Evolutionary conservation across 2,113 vertebrate genomes (phyloP), one percentile per base, ranked within the genome.

Genomic region (Phyllostomus discolor): DNA sequence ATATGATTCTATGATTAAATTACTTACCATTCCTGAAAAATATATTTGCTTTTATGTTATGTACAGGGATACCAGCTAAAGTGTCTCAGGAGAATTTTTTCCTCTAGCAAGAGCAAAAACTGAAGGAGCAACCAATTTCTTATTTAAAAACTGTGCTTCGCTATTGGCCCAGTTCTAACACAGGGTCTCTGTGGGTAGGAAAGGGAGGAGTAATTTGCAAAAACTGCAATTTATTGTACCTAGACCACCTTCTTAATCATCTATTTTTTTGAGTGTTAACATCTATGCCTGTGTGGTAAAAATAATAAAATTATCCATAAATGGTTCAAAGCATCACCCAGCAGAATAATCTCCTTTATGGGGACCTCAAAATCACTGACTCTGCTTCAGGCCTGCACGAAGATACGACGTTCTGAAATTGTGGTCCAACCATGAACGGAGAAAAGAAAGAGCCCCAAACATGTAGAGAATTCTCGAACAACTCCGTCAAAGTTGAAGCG

Each of bases 11-110:
- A 38, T 78, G 38, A 66, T 35, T 91, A 73, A 81, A 81, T 72
- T 28, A 87, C 38, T 82, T 96, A 96, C 67, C 24, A 62, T 38
- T 94, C 17, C 72, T 93, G 17, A 89, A 90, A 92, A 87, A 75
- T 81, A 46, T 26, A 76, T 85, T 73, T 79, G 16, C 20, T 93
- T 91, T 87, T 33, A 79, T 35, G 38, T 16, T 20, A 88, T 38
- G 17, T 43, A 79, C 0, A 57, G 1, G 10, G 4, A 88, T 66
- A 69, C 1, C 28, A 95, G 59, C 17, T 94, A n/a, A 94, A 73
- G 41, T 35, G 7, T 50, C 12, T 50, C 15, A 79, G 52, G 11
- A 84, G 80, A 90, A 79, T 43, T 28, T 57, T 88, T 86, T 79
- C 76, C 66, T 88, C 54, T 46, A 70, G 35, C n/a, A 80, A 22